phyloP scores from a whole-genome alignment of 2,888 invertebrate species.

The Phengaris alcon region DNA sequence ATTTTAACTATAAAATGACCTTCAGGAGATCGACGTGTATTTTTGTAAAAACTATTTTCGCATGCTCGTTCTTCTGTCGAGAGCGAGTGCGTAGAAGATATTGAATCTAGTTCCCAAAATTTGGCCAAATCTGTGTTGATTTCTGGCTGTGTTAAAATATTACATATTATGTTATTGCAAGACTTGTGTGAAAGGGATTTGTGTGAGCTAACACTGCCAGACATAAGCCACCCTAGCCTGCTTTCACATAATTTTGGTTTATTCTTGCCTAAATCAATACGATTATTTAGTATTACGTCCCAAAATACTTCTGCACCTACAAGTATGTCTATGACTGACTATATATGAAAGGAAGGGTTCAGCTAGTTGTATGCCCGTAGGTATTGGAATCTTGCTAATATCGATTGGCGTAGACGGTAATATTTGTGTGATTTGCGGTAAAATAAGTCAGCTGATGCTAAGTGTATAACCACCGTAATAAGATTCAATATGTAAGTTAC shows the following conservation, averaged over 20 bases:
- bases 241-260: conserved; percentile 27
- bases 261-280: conserved; percentile 7
- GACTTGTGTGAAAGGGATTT: neutral
- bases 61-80: conserved; percentile 37
- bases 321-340: conserved; percentile 35
- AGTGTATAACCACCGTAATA: neutral
- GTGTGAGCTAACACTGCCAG: conserved; percentile 29
- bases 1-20: conserved; percentile 38
- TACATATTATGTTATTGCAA: neutral
- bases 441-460: conserved; percentile 10
- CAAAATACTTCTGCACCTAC: conserved; percentile 36
- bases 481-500: neutral
- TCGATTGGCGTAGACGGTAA: conserved; percentile 18
- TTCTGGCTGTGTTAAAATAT: conserved; percentile 7
- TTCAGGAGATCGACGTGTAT: neutral
- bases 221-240: conserved; percentile 34
- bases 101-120: conserved; percentile 17
- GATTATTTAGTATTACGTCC: conserved; percentile 8
- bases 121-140: neutral
- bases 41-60: conserved; percentile 36
- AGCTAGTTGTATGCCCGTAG: conserved; percentile 22
- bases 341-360: conserved; percentile 32
- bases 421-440: conserved; percentile 23
- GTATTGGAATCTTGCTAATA: conserved; percentile 18
- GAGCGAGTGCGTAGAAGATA: conserved; percentile 18